phyloP scores from a whole-genome alignment of 2,113 vertebrate species.

The Eupsittula cactorum region DNA sequence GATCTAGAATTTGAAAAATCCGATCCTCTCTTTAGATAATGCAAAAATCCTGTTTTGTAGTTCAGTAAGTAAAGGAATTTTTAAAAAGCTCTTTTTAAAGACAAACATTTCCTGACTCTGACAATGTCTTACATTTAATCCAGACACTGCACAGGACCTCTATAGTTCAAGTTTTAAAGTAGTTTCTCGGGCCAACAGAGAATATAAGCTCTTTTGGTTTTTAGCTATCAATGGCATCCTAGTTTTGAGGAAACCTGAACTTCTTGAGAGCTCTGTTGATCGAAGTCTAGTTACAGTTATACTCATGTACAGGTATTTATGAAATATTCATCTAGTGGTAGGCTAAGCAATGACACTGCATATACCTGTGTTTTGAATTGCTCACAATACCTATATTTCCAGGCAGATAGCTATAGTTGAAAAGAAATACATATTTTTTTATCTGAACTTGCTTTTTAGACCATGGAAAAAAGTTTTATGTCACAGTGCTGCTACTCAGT shows the following conservation, averaged over 20 bases:
- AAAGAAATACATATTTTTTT: background rate
- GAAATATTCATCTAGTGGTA: background rate
- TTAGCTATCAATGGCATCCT: background rate
- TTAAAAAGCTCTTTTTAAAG: background rate
- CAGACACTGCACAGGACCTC: background rate
- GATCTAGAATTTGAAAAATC: background rate
- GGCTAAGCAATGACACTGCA: background rate
- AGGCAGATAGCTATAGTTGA: background rate
- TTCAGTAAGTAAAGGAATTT: background rate
- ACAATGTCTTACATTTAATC: constrained; percentile 1
- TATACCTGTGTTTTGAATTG: background rate
- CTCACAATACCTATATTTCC: background rate
- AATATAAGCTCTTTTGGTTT: background rate
- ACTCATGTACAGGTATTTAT: background rate
- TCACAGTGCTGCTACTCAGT: background rate
- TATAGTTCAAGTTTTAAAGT: background rate
- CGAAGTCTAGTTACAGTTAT: constrained; percentile 3
- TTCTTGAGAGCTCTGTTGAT: constrained; percentile 8
- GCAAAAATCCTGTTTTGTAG: background rate
- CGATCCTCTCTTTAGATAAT: background rate
- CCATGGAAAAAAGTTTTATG: background rate
- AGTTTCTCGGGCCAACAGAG: background rate
- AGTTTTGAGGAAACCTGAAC: constrained; percentile 20
- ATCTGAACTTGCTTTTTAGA: background rate
- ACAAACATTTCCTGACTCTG: background rate